Evolutionary conservation across 2,113 vertebrate species (phyloP).

Genomic region (Pao palembangensis): DNA sequence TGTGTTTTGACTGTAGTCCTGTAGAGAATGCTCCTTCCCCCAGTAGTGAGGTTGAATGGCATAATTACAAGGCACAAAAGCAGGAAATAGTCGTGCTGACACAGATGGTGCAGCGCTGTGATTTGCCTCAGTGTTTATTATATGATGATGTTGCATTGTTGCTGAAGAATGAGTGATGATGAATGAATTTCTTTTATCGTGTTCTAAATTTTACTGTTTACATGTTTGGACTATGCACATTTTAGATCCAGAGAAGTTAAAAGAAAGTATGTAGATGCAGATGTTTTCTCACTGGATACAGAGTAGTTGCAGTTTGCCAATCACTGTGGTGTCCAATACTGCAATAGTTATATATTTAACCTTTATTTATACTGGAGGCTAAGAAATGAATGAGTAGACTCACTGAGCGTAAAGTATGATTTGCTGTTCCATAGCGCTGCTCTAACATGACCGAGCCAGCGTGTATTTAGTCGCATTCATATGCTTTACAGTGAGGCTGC

Average conservation of each 20-base stretch:
- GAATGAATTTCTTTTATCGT: too few relatives aligned
- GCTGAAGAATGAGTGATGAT: not conserved
- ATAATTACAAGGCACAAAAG: conserved; percentile 17
- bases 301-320: too few relatives aligned
- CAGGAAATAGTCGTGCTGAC: conserved; percentile 13
- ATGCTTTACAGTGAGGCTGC: not conserved
- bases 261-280: too few relatives aligned
- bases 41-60: not conserved
- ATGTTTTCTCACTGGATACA: too few relatives aligned
- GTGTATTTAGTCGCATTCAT: not conserved
- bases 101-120: not conserved
- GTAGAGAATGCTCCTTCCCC: conserved; percentile 4
- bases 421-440: too few relatives aligned
- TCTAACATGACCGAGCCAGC: not conserved
- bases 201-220: too few relatives aligned
- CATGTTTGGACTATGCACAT: too few relatives aligned
- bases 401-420: not conserved
- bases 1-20: conserved; percentile 19
- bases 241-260: too few relatives aligned
- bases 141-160: not conserved
- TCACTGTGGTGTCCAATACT: too few relatives aligned
- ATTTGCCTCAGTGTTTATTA: not conserved
- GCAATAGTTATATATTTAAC: too few relatives aligned
- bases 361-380: not conserved
- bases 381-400: not conserved